Evolutionary conservation across 2,888 invertebrate species (phyloP).

Genomic region (Chrysolina americana): DNA sequence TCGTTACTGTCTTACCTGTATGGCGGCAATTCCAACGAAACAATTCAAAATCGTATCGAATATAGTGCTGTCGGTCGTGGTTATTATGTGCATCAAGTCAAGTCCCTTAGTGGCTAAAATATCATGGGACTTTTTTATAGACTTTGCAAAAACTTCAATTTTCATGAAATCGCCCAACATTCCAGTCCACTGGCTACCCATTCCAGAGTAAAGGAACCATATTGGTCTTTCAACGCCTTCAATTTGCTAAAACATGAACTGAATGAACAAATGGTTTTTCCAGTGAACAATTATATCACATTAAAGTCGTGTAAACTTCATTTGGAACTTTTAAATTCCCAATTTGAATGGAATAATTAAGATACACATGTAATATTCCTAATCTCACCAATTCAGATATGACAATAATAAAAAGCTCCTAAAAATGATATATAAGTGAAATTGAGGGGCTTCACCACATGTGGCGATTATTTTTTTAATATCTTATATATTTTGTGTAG

Average conservation of each 20-base stretch:
- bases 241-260: neutral
- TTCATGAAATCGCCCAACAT: slow-evolving; percentile 79
- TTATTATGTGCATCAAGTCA: slow-evolving; percentile 76
- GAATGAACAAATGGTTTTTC: too few relatives aligned
- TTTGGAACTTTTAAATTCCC: too few relatives aligned
- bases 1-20: slow-evolving; percentile 67
- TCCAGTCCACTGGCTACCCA: slow-evolving; percentile 83
- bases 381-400: too few relatives aligned
- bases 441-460: too few relatives aligned
- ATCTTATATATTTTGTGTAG: too few relatives aligned
- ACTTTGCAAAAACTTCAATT: slow-evolving; percentile 77
- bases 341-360: too few relatives aligned
- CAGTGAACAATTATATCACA: too few relatives aligned
- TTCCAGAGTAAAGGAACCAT: slow-evolving; percentile 83
- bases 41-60: slow-evolving; percentile 79
- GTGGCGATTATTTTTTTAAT: too few relatives aligned
- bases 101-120: slow-evolving; percentile 75
- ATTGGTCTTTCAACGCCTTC: slow-evolving; percentile 70
- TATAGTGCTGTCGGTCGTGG: slow-evolving; percentile 71
- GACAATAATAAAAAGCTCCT: too few relatives aligned
- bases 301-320: too few relatives aligned
- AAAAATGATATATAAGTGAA: too few relatives aligned
- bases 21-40: slow-evolving; percentile 83
- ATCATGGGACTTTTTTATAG: slow-evolving; percentile 74
- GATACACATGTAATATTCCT: too few relatives aligned